Base-by-base conservation (phyloP, 2,888 invertebrate species). In the Drosophila demipolita region DNA sequence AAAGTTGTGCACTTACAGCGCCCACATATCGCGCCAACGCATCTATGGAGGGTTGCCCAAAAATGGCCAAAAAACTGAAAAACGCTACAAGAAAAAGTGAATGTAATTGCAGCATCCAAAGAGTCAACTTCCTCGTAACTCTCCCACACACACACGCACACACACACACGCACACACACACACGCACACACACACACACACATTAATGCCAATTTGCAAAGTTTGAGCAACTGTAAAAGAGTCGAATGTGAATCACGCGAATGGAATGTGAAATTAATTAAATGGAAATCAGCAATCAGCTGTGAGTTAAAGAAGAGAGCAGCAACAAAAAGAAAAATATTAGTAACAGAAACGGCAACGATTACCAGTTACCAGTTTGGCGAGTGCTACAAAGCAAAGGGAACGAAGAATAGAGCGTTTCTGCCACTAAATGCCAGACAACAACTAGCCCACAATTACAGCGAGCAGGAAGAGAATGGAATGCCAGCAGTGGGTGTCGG, bases 261-360 rank as follows among this genome's bases (percentile, higher is more conserved):
- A 15, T 52, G 75, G 81, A 83, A 82, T 82, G 83, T 78, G 78
- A 76, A 83, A 78, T 78, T 78, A 80, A 82, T 82, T 80, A 80
- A 83, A 83, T 82, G 83, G 81, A 82, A 83, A 82, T 83, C 81
- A 80, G 75, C 83, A 83, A 82, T 83, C 81, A 80, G 75, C 83
- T 80, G 78, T 61, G 66, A 69, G 59, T 38, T 48, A 57, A 40
- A 45, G 35, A n/a, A 50, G n/a, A 50, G 26, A 12, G 45, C 1
- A 60, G 38, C 7, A n/a, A 32, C 1, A 12, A 36, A 32, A 26
- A 12, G 49, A 45, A 29, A 23, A 29, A 38, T 8, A 59, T 45
- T 45, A 45, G 63, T 36, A 38, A 48, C 60, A 32, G 58, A 15
- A 57, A 52, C 50, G 35, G 69, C 40, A 65, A 54, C 69, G 55